Percentiles rank a stretch among this genome's conserved stretches.
These are phyloP conservation scores for Zaprionus vittiger DNA, from an alignment of 1,140 invertebrate species.

Conservation along the genomic window DNA sequence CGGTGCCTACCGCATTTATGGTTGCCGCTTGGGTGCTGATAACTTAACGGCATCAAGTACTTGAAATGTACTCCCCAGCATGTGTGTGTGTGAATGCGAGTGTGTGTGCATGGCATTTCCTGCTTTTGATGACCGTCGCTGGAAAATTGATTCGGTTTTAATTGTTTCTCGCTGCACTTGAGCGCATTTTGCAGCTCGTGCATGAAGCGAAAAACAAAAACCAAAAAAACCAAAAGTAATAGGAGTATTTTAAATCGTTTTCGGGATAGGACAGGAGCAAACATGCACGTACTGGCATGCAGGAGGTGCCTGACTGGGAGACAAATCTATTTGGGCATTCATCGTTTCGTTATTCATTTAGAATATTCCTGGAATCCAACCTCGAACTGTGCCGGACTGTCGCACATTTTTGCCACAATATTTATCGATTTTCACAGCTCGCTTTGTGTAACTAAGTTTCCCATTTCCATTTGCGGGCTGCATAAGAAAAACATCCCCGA, in stretches of 20 bases:
- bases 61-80: slow-evolving; percentile 32
- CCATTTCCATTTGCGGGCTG: slow-evolving; percentile 12
- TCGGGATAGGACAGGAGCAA: slow-evolving; percentile 25
- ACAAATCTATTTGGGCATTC: slow-evolving; percentile 34
- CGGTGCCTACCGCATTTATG: slow-evolving; percentile 51
- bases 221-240: slow-evolving; percentile 25
- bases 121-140: slow-evolving; percentile 36
- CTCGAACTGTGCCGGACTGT: slow-evolving; percentile 13
- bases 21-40: slow-evolving; percentile 54
- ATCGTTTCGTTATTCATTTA: slow-evolving; percentile 3
- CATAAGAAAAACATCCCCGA: slow-evolving; percentile 41
- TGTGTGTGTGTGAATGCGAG: slow-evolving; percentile 8
- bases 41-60: slow-evolving; percentile 57
- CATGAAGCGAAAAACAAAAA: slow-evolving; percentile 41
- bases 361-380: slow-evolving; percentile 32
- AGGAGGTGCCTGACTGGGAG: slow-evolving; percentile 2
- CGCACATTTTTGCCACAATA: slow-evolving; percentile 44
- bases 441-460: slow-evolving; percentile 33
- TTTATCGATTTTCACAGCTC: slow-evolving; percentile 54
- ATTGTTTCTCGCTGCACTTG: slow-evolving; percentile 61
- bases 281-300: slow-evolving; percentile 4
- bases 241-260: slow-evolving; percentile 22
- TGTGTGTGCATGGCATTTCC: slow-evolving; percentile 42
- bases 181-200: slow-evolving; percentile 58
- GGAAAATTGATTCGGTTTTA: slow-evolving; percentile 63